phyloP scores from a whole-genome alignment of 2,888 invertebrate species.

The Meloe dianella region DNA sequence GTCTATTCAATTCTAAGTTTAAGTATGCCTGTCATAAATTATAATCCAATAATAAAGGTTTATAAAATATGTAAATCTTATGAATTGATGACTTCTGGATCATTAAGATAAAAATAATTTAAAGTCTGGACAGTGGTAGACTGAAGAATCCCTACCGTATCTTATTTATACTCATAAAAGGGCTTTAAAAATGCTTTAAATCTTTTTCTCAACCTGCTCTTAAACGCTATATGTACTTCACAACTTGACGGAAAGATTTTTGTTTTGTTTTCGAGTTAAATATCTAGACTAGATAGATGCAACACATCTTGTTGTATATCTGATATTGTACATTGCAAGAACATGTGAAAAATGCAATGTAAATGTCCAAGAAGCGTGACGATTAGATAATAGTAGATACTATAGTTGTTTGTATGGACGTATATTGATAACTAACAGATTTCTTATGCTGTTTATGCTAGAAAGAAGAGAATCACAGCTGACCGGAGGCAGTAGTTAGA shows the following conservation, averaged over 20 bases:
- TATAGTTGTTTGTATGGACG: conserved; percentile 19
- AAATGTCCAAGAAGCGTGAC: conserved; percentile 30
- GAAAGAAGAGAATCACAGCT: conserved; percentile 24
- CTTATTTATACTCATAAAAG: conserved; percentile 24
- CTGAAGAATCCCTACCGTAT: neutral
- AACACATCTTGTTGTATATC: neutral
- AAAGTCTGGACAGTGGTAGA: conserved; percentile 7
- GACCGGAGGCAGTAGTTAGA: conserved; percentile 33
- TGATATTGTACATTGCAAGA: conserved; percentile 4
- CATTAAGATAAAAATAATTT: conserved; percentile 31
- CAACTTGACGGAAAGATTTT: conserved; percentile 21
- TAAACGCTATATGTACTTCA: conserved; percentile 15
- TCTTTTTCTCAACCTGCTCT: neutral
- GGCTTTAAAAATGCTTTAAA: conserved; percentile 23
- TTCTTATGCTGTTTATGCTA: conserved; percentile 24
- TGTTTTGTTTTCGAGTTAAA: neutral
- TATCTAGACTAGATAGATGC: neutral
- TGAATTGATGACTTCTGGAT: conserved; percentile 17
- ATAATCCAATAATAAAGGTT: neutral
- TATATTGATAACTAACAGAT: conserved; percentile 30
- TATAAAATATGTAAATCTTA: neutral
- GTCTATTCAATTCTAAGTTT: neutral
- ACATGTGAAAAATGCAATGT: conserved; percentile 13
- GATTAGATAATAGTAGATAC: conserved; percentile 29
- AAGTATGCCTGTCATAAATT: neutral